Evolutionary conservation across 2,797 vertebrate genomes (phyloP), one percentile per base, ranked within the genome.

Genomic region (Acrocephalus scirpaceus): DNA sequence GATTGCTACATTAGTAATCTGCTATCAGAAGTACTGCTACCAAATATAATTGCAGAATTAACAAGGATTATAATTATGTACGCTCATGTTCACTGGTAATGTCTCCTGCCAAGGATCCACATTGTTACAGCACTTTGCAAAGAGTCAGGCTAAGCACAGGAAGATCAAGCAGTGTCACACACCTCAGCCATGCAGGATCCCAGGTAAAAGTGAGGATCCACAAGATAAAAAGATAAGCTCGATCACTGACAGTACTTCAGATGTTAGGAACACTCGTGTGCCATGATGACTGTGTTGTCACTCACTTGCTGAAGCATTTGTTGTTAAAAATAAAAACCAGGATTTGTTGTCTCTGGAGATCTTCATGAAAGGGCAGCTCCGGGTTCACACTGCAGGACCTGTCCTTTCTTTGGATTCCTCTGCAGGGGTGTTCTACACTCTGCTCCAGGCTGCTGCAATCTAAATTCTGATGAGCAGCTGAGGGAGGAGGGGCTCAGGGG

Each of bases 11-110:
- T 81, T 72, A 69, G 91, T 91, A 93, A 88, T 83, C 86, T 94
- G 67, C 90, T 95, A 82, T 79, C 58, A 89, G 77, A 92, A 94
- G 88, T 48, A 72, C 87, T 85, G 65, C 78, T 80, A 88, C 64
- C 57, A 78, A 91, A 93, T 47, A 92, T 53, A 88, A 88, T 83
- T 79, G 66, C 34, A 87, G 84, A 79, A 92, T 93, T 96, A 94
- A 79, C 85, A 77, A 85, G 81, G 81, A 88, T 94, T 94, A 90
- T 70, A 89, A 84, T 86, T 78, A 92, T 75, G n/a, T 62, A 83
- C 2, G 51, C 47, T 71, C 25, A 10, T 79, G 71, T 88, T 90
- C 8, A 0, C 69, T 95, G 73, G 29, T 48, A 40, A 66, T 29
- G 57, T 88, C 80, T 74, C 34, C 73, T 89, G 76, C 75, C 53